These are phyloP conservation scores for Antechinus stuartii DNA, from an alignment of 2,113 vertebrate species.

Conservation along the genomic window DNA sequence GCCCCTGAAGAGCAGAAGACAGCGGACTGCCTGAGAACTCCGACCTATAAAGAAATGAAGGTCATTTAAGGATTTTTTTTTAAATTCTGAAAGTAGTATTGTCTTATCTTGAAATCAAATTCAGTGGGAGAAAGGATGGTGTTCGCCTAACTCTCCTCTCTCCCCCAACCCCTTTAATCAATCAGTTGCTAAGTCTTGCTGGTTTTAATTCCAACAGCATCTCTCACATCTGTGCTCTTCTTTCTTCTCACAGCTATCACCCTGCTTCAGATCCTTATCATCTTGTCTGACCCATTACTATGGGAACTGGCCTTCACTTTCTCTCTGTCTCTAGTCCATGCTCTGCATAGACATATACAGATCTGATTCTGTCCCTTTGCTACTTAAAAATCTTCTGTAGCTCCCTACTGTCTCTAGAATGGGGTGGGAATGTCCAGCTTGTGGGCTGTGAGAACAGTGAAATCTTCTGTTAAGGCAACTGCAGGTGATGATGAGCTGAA, in stretches of 20 bases:
- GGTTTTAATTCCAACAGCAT: neutral
- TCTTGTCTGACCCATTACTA: neutral
- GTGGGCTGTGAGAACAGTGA: neutral
- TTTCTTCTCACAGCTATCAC: neutral
- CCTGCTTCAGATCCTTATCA: neutral
- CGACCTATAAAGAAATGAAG: neutral
- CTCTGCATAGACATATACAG: neutral
- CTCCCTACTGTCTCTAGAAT: neutral
- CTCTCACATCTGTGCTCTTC: neutral
- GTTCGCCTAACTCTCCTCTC: neutral
- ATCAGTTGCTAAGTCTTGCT: neutral
- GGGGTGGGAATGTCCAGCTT: neutral
- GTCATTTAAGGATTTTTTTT: neutral
- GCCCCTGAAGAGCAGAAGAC: neutral
- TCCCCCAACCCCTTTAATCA: neutral
- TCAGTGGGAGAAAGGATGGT: neutral
- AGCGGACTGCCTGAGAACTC: neutral
- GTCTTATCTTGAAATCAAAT: neutral
- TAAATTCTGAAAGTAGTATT: neutral
- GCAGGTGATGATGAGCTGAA: too few relatives aligned
- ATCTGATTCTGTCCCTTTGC: neutral
- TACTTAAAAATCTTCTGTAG: neutral
- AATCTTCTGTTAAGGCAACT: too few relatives aligned
- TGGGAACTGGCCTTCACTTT: neutral
- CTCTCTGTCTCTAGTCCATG: too few relatives aligned